Evolutionary conservation across 2,888 invertebrate genomes (phyloP).

Genomic region (Crioceris asparagi): DNA sequence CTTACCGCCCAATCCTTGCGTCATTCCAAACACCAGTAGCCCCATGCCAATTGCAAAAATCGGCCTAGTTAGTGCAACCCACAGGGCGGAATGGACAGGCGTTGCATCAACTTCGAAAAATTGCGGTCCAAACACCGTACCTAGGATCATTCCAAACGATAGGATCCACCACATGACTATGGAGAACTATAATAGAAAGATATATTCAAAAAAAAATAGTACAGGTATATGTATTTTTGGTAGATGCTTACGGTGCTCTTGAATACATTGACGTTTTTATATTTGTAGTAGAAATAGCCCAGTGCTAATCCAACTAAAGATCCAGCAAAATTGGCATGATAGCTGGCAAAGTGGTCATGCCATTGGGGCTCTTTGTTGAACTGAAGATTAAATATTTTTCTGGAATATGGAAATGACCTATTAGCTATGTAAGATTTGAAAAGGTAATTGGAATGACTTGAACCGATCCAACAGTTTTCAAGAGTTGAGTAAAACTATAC

Average conservation of each 20-base stretch:
- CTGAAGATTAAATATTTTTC: slow-evolving; percentile 12
- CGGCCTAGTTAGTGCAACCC: slow-evolving; percentile 13
- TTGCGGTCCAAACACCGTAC: slow-evolving; percentile 3
- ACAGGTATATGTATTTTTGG: neutral
- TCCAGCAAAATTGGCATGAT: slow-evolving; percentile 21
- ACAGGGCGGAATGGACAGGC: slow-evolving; percentile 11
- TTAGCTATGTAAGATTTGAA: too few relatives aligned
- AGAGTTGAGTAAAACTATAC: too few relatives aligned
- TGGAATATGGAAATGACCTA: slow-evolving; percentile 16
- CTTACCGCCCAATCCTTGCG: slow-evolving; percentile 15
- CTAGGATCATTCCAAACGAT: slow-evolving; percentile 4
- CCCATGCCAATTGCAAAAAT: slow-evolving; percentile 14
- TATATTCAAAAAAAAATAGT: slow-evolving; percentile 1
- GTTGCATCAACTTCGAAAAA: slow-evolving; percentile 9
- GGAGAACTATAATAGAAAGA: slow-evolving; percentile 6
- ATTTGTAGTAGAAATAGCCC: slow-evolving; percentile 22
- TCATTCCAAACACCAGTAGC: slow-evolving; percentile 9
- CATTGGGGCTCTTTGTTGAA: slow-evolving; percentile 19
- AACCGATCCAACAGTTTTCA: too few relatives aligned
- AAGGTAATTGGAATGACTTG: too few relatives aligned
- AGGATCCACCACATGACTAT: slow-evolving; percentile 8
- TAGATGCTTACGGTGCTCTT: slow-evolving; percentile 17
- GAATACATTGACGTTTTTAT: slow-evolving; percentile 15
- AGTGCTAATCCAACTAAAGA: slow-evolving; percentile 23
- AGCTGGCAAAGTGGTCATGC: slow-evolving; percentile 18